Base-by-base conservation (phyloP, 2,888 invertebrate species). In the Parnassius smintheus region DNA sequence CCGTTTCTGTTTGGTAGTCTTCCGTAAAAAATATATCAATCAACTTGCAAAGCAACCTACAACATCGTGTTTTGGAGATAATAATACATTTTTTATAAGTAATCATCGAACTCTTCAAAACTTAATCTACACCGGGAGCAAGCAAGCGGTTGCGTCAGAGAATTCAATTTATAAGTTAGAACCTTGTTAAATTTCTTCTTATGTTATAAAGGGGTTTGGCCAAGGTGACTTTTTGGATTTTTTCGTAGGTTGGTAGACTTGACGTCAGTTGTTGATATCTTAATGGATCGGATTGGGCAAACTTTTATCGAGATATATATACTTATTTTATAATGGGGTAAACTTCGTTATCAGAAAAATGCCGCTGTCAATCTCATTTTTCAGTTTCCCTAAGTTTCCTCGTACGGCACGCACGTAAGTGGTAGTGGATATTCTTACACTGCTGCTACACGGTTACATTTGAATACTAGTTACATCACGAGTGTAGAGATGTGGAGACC, bases 101-200 rank as follows among this genome's bases (percentile, higher is more conserved):
- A 86, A 85, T 85, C 84, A 83, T 82, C 78, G 75, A 89, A 89
- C 80, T 90, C 88, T 87, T 83, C 75, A 77, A 81, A 88, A 89
- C 81, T 88, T 88, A 88, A 90, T 88, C 86, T 87, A 82, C 82
- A 80, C 71, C 70, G 76, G 78, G 81, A 85, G 82, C 88, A 86
- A 83, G 86, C 86, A 86, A 83, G 86, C 86, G 86, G 88, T 85
- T 85, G 76, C 80, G 75, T 80, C 79, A 76, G 75, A 78, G 85
- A 90, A 91, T 90, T 90, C 86, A 91, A 91, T 91, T 91, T 89
- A 80, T 83, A 86, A 91, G 90, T 91, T 90, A 84, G 81, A 85
- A 81, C 83, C 88, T 90, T 80, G 88, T 90, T 88, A 88, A 90
- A 88, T 88, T 90, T 89, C 88, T 86, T 85, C 75, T 78, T 80